A percentile compares a stretch with the other conserved stretches of the same genome.
Evolutionary conservation across 2,888 invertebrate genomes (phyloP).

Genomic region (Isoperla grammatica): DNA sequence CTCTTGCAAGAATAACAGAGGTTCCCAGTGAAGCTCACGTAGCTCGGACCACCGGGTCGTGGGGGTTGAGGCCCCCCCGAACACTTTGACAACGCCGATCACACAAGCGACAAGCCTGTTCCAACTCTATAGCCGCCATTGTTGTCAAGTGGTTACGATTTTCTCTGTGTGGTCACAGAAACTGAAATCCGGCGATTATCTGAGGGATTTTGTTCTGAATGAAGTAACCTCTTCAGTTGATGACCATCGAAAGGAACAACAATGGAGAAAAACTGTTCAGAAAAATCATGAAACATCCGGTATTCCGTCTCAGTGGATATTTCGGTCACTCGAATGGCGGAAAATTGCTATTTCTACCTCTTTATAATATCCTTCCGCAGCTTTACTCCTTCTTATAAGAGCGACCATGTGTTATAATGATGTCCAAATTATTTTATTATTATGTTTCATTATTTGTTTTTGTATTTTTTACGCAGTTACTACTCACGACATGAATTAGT

Average conservation of each 20-base stretch:
- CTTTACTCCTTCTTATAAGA: too few species aligned
- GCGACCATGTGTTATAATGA: too few species aligned
- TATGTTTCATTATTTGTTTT: too few species aligned
- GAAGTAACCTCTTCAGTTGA: conserved; percentile 8
- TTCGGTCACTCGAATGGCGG: neutral
- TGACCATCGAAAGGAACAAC: conserved; percentile 17
- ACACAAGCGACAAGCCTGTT: conserved; percentile 9
- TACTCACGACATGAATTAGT: too few species aligned
- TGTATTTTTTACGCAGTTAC: too few species aligned
- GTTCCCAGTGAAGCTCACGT: conserved; percentile 3
- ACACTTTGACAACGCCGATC: conserved; percentile 13
- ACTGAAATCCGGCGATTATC: conserved; percentile 15
- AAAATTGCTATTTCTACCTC: too few species aligned
- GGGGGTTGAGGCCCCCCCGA: conserved; percentile 1
- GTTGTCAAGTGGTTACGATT: conserved; percentile 6
- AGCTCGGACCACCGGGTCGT: conserved; percentile 4
- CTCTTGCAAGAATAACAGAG: conserved; percentile 19
- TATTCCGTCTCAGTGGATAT: conserved; percentile 3
- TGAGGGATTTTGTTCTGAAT: conserved; percentile 15
- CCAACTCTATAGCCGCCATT: neutral
- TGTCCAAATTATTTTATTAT: too few species aligned
- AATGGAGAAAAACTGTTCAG: neutral
- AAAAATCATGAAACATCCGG: neutral
- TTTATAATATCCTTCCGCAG: too few species aligned
- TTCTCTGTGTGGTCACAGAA: conserved; percentile 7